Conservation (phyloP, 2,113 vertebrate species). For the Oriolus oriolus region DNA sequence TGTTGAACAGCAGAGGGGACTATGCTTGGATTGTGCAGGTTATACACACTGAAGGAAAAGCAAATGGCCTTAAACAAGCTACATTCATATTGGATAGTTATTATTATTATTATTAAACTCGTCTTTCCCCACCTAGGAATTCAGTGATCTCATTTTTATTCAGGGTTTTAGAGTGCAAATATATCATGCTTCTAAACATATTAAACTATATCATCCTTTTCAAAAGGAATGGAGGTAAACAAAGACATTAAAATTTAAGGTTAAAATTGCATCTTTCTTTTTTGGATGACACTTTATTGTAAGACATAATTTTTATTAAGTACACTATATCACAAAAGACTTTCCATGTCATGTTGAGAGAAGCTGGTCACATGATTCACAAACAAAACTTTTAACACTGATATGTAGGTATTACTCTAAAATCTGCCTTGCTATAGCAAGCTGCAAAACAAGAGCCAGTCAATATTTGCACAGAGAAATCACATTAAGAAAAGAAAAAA, state of each 20-base stretch:
- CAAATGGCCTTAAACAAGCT: neutral
- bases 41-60: neutral
- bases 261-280: no score
- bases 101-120: neutral
- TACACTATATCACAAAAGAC: conserved; percentile 92
- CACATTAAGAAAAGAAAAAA: conserved; percentile 53
- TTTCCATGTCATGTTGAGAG: conserved; percentile 84
- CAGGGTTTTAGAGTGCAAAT: neutral
- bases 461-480: conserved; percentile 65
- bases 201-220: no score
- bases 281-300: conserved; percentile 77
- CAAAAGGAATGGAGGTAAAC: no score
- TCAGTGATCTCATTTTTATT: neutral
- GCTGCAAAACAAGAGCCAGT: conserved; percentile 70
- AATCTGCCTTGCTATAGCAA: conserved; percentile 78
- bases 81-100: neutral
- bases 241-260: no score
- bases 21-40: neutral
- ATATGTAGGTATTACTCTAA: conserved; percentile 84
- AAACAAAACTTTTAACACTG: conserved; percentile 89
- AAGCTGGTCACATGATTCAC: conserved; percentile 95
- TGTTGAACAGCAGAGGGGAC: neutral
- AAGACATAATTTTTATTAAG: conserved; percentile 95
- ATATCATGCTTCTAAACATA: neutral
- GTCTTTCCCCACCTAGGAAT: neutral